These are phyloP conservation scores for Lasioglossum oenotherae DNA, from an alignment of 2,888 invertebrate genomes.

Conservation along the genomic window DNA sequence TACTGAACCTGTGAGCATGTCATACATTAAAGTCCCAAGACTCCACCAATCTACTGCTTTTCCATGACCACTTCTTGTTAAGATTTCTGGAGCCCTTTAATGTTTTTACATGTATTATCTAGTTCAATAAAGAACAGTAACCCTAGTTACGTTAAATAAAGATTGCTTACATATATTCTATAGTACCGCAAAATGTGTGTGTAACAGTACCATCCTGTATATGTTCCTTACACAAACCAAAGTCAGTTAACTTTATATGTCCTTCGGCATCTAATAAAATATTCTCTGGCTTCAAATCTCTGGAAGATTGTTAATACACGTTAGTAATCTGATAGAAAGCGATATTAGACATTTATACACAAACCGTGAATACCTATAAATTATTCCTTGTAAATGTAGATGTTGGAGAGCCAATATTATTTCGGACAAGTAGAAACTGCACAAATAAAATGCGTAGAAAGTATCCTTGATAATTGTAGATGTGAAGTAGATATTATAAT, in stretches of 20 bases:
- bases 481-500: neutral
- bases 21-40: conserved; percentile 98
- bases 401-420: conserved; percentile 90
- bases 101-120: conserved; percentile 51
- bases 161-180: conserved; percentile 96
- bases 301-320: conserved; percentile 72
- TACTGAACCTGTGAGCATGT: conserved; percentile 99
- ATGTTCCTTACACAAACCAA: conserved; percentile 82
- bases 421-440: conserved; percentile 88
- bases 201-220: conserved; percentile 94
- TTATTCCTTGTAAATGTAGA: conserved; percentile 89
- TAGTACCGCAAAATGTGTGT: conserved; percentile 99
- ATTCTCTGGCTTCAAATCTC: conserved; percentile 99
- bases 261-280: conserved; percentile 97
- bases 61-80: conserved; percentile 98
- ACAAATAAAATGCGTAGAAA: conserved; percentile 50
- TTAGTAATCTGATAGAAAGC: neutral
- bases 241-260: conserved; percentile 87
- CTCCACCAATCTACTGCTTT: conserved; percentile 99
- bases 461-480: neutral
- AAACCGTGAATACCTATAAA: conserved; percentile 86
- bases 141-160: conserved; percentile 6
- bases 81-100: conserved; percentile 98
- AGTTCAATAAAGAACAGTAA: neutral
- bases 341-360: neutral